Base-by-base conservation (phyloP, 2,888 invertebrate species). In the Branchellion lobata region DNA sequence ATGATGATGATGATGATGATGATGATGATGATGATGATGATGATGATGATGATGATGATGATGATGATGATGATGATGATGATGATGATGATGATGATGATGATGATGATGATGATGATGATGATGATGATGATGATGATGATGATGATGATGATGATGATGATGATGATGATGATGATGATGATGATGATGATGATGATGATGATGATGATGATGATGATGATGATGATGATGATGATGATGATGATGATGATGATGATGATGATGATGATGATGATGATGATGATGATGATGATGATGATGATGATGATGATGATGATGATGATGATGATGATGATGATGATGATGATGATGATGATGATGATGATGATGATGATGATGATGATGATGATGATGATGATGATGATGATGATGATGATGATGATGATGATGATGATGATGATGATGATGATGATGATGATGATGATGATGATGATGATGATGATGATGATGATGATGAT, bases 171-270 rank as follows among this genome's bases (percentile, higher is more conserved):
- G 21, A 68, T 68, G 21, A 24, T 11, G 68, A 3, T 68, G 1
- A 68, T 68, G 27, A 24, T 11, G 21, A 24, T 68, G 68, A 68
- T 68, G n/a, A 68, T 68, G 21, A 36, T 40, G n/a, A 36, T 24
- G 40, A 73, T 36, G 73, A 33, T 40, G 40, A 33, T 40, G 73
- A 72, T 72, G 27, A 68, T n/a, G 21, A 68, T 68, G 21, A 68
- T 68, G 21, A 24, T 11, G 68, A 3, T 68, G 1, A 68, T 68
- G 27, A 24, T 11, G 21, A 24, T 68, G 68, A 68, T 68, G n/a
- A 68, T 68, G 21, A 36, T 40, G n/a, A 36, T 24, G 40, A 73
- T 36, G 73, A 33, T 40, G 40, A 33, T 40, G 73, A 72, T 72
- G 27, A 68, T n/a, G 21, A 68, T 68, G 21, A 68, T 68, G 21